Evolutionary conservation across 2,113 vertebrate species (phyloP).

Genomic region (Vicugna pacos): DNA sequence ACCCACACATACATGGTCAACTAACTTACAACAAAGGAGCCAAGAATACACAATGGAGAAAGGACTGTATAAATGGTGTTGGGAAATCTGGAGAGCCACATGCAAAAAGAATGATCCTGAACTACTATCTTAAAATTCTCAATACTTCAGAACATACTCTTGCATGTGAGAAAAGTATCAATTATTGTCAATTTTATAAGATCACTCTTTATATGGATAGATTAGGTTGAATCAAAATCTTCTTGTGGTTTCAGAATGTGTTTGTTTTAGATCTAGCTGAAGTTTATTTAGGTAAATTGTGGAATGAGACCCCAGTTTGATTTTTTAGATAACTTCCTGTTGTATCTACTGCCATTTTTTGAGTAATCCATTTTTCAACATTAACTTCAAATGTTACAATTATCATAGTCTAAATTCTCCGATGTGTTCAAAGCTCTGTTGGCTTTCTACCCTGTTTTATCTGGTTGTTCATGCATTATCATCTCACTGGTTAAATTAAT

Average conservation of each 20-base stretch:
- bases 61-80: neutral
- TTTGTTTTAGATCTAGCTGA: neutral
- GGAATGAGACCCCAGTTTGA: neutral
- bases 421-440: neutral
- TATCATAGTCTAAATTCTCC: neutral
- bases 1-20: neutral
- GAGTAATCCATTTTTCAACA: neutral
- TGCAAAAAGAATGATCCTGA: neutral
- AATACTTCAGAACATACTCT: neutral
- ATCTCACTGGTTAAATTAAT: neutral
- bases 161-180: neutral
- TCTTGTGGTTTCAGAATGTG: neutral
- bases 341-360: neutral
- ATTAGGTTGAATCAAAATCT: neutral
- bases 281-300: neutral
- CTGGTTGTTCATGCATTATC: neutral
- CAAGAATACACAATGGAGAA: neutral
- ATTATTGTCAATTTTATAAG: neutral
- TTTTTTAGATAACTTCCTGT: neutral
- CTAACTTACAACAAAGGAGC: neutral
- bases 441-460: neutral
- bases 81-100: neutral
- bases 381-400: neutral
- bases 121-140: neutral
- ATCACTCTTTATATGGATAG: neutral